A percentile compares a stretch with the other conserved stretches of the same genome.
Conservation (phyloP, 2,113 vertebrate species). For the Python bivittatus region DNA sequence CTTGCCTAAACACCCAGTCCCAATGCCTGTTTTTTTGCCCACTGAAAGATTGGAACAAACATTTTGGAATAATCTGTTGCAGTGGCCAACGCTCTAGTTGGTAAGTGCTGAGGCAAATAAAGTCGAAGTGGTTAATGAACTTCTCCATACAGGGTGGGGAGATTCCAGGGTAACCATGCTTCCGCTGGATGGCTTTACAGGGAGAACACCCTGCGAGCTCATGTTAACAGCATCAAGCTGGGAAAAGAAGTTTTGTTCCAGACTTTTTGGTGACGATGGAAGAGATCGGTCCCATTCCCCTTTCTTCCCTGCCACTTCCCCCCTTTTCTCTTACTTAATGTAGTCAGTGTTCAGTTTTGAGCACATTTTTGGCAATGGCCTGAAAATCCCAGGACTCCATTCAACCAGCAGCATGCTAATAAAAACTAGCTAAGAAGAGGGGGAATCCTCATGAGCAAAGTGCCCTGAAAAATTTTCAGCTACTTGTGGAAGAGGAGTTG, state of each 20-base stretch:
- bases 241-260: conserved; percentile 3
- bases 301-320: no score
- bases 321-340: background rate
- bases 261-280: background rate
- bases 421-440: background rate
- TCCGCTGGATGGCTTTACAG: background rate
- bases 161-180: background rate
- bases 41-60: background rate
- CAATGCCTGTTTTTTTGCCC: no score
- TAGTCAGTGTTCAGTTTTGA: background rate
- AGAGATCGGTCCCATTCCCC: background rate
- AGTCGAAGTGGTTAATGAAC: background rate
- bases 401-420: conserved; percentile 8
- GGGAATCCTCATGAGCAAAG: accelerated
- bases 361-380: background rate
- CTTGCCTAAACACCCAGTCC: background rate
- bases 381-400: background rate
- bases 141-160: background rate
- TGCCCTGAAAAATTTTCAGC: background rate
- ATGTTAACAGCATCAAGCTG: background rate
- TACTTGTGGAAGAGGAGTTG: background rate
- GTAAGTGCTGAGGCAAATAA: background rate
- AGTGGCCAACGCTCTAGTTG: no score
- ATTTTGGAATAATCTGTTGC: background rate
- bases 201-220: background rate